Evolutionary conservation across 2,797 vertebrate genomes (phyloP), one percentile per base, ranked within the genome.

Genomic region (Prunella strophiata): DNA sequence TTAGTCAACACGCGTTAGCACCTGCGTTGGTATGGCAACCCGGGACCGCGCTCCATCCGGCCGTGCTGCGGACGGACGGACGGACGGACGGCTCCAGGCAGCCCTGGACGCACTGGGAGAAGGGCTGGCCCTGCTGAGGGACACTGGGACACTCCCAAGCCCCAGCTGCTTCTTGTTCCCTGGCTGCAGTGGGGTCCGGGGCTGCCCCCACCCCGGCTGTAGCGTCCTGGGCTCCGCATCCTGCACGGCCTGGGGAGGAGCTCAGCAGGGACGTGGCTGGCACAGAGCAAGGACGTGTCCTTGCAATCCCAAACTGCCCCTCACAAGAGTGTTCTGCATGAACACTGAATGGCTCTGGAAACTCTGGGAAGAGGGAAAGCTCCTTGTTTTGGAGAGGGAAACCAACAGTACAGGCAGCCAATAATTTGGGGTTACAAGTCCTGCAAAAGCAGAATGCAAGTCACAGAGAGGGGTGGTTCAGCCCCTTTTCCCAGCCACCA

Each of bases 1-100:
- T 97, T 93, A 96, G 95, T 96, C 95, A 95, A 91, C 96, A 76
- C 59, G 43, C 70, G 78, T 89, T 94, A 80, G 83, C 96, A 96
- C 97, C 96, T 97, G 89, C 87, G 97, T 98, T 97, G 98, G 95
- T 96, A 98, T 98, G 97, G 97, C 94, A 98, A 98, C 97, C 40
- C 67, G 25, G 93, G 87, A 40, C 73, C 47, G 2, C 72, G 74
- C 95, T 96, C 72, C 61, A 61, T 77, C 59, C 5, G 13, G 74
- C 75, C 50, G 9, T 5, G 27, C 1, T 20, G 45, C n/a, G 15
- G n/a, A 16, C 55, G n/a, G 27, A 34, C 0, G 3, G 54, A n/a
- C 2, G 3, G 51, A 30, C 1, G 30, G 27, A 19, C 1, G 4
- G 68, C 26, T 52, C 59, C 66, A 2, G 50, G 63, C 11, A 13